Evolutionary conservation across 2,113 vertebrate genomes (phyloP).

Genomic region (Physeter macrocephalus): DNA sequence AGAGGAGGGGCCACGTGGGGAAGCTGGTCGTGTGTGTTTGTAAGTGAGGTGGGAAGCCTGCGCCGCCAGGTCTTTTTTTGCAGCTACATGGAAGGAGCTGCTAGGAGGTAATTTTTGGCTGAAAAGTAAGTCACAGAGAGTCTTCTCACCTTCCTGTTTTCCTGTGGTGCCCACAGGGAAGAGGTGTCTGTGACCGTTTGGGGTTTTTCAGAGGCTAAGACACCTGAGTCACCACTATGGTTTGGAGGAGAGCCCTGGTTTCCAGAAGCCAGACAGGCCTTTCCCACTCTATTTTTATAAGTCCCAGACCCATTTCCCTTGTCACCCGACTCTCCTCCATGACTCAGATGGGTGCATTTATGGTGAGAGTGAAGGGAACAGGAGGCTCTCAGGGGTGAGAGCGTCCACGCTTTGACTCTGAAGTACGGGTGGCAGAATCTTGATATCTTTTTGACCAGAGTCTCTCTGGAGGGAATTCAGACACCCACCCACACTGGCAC

Average conservation of each 20-base stretch:
- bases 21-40: not conserved
- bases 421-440: not conserved
- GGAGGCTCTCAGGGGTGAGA: not conserved
- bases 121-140: not conserved
- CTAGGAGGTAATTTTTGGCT: not conserved
- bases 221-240: not conserved
- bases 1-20: not conserved
- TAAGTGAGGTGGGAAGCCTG: not conserved
- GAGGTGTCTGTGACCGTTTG: not conserved
- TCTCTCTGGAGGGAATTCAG: not conserved
- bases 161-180: not conserved
- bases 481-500: not conserved
- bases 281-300: not conserved
- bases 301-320: not conserved
- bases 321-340: not conserved
- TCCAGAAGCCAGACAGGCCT: not conserved
- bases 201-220: not conserved
- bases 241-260: not conserved
- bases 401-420: not conserved
- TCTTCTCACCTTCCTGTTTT: constrained; percentile 35
- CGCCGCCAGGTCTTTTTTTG: not conserved
- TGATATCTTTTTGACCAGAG: not conserved
- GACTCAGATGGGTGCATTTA: not conserved
- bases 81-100: not conserved
- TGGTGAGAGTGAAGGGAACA: not conserved